Evolutionary conservation across 2,797 vertebrate species (phyloP), one percentile per base, ranked within the genome.

Genomic region (Nyctalus aviator): DNA sequence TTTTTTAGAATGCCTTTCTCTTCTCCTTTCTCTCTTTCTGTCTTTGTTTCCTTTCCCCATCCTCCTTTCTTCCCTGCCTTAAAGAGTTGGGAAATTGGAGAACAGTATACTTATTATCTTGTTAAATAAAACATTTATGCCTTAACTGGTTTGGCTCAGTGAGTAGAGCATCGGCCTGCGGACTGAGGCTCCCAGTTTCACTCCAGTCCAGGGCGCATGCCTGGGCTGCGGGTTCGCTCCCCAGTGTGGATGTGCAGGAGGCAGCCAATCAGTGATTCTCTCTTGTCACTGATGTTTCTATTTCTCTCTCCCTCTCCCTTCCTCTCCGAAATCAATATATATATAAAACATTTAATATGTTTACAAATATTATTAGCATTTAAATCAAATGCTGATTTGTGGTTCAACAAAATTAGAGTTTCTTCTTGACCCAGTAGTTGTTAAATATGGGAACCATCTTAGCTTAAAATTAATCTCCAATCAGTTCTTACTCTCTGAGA

Each of bases 401-500:
- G 23, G n/a, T 85, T 94, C 41, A 90, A 53, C 76, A 90, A 83
- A 93, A 91, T 90, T 84, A 94, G 30, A 93, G 68, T 79, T 89
- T 93, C 44, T 89, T 95, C 92, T 90, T 83, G 95, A 72, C 82
- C 5, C 50, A 82, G 3, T 81, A 57, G 86, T 89, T 94, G 59
- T 59, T 93, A 93, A 95, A 78, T 83, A 23, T 87, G 44, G 73
- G 94, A 90, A 68, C 94, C 32, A 82, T 17, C 12, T 97, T 94
- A 78, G 20, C 14, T 97, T 93, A 84, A 92, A 92, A 95, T 88
- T 73, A 84, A 94, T 91, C 30, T 88, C 73, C 82, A 93, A 91
- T 93, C 57, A 95, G 17, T 92, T 88, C 62, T 93, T 93, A 88
- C 68, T 91, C 57, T 89, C 8, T 83, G 50, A 94, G 91, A 93